These are phyloP conservation scores for Atta texana DNA, from an alignment of 1,140 invertebrate species.

Conservation along the genomic window DNA sequence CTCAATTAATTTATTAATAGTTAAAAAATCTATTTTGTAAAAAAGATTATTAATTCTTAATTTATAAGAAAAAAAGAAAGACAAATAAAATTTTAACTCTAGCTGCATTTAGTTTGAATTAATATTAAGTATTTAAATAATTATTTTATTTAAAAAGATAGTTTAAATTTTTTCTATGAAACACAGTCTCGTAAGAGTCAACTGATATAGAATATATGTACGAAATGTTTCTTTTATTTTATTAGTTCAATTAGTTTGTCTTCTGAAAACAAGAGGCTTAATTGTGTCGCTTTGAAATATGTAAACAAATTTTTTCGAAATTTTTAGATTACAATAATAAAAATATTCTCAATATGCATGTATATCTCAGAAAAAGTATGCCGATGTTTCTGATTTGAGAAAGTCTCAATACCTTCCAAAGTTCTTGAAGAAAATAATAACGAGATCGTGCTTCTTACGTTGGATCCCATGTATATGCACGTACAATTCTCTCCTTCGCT, in stretches of 20 bases:
- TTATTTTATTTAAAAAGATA: not conserved
- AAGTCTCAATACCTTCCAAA: not conserved
- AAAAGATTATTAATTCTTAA: not conserved
- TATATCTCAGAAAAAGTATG: not conserved
- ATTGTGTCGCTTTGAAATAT: not conserved
- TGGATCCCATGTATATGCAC: not conserved
- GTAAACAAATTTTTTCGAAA: too few relatives aligned
- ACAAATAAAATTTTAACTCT: not conserved
- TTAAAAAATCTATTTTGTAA: not conserved
- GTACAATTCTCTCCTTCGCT: not conserved
- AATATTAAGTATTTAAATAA: not conserved
- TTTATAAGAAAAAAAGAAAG: not conserved
- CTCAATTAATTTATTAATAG: conserved; percentile 22
- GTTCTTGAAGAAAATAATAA: not conserved
- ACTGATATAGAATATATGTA: too few relatives aligned
- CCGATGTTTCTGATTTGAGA: not conserved
- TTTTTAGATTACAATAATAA: not conserved
- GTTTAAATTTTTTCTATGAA: not conserved
- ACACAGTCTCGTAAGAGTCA: not conserved
- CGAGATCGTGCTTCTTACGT: not conserved
- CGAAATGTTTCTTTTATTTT: not conserved
- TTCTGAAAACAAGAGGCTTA: not conserved
- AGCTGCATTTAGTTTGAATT: not conserved
- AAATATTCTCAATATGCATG: not conserved
- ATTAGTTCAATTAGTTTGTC: not conserved